A percentile compares a stretch with the other conserved stretches of the same genome.
These are phyloP conservation scores for Clivina fossor DNA, from an alignment of 2,888 invertebrate species.

Conservation along the genomic window DNA sequence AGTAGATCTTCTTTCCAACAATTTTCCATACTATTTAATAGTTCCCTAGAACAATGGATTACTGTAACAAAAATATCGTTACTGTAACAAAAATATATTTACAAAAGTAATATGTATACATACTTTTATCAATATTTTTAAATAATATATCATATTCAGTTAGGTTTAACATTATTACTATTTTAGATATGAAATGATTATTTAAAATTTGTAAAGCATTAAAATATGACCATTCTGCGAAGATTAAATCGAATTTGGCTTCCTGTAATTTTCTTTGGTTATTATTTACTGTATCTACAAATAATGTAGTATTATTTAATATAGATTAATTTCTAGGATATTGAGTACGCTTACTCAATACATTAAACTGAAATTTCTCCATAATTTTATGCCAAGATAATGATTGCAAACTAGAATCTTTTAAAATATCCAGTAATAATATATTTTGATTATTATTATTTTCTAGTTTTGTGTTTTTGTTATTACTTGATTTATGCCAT, in stretches of 20 bases:
- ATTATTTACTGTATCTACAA: constrained; percentile 4
- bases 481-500: no score
- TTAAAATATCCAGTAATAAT: no score
- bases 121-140: constrained; percentile 10
- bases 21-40: constrained; percentile 4
- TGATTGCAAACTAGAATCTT: no score
- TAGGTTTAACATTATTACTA: constrained; percentile 2
- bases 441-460: background rate
- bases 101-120: background rate
- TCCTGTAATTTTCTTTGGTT: background rate
- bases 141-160: constrained; percentile 17
- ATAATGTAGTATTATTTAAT: background rate
- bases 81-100: background rate
- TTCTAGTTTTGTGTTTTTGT: no score
- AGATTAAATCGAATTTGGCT: constrained; percentile 6
- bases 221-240: constrained; percentile 9
- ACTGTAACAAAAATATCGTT: constrained; percentile 10
- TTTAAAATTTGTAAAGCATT: constrained; percentile 13
- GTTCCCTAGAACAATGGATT: constrained; percentile 5
- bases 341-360: background rate
- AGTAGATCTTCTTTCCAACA: constrained; percentile 14
- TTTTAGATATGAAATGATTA: constrained; percentile 8
- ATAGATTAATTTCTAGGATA: background rate
- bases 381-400: constrained; percentile 10
- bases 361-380: background rate